Evolutionary conservation across 92 coral and sea anemone species (phyloP).

Genomic region (Bergia sp.): DNA sequence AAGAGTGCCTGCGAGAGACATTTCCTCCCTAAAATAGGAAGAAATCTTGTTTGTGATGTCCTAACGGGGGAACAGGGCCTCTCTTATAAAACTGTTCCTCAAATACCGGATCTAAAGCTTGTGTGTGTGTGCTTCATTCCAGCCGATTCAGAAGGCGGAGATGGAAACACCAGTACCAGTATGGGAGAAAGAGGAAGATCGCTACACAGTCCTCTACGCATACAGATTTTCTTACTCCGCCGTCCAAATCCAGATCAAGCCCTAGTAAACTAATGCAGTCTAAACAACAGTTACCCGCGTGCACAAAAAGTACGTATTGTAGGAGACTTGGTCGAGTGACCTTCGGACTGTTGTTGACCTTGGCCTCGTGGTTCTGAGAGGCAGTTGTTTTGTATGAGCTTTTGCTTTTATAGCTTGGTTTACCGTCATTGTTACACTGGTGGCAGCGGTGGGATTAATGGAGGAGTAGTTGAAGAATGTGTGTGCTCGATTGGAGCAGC

Average conservation of each 20-base stretch:
- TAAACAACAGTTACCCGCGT: not conserved
- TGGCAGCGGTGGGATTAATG: too few species aligned
- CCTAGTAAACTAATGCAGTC: not conserved
- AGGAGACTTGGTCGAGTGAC: too few species aligned
- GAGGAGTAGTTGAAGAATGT: too few species aligned
- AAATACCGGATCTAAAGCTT: too few species aligned
- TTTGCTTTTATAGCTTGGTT: too few species aligned
- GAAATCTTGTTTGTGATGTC: conserved; percentile 6
- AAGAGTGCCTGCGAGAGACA: conserved; percentile 48
- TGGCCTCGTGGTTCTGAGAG: too few species aligned
- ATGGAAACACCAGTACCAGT: not conserved
- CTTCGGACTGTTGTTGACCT: too few species aligned
- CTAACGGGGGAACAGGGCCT: conserved; percentile 29
- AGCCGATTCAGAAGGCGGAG: conserved; percentile 26
- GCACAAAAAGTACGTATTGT: not conserved
- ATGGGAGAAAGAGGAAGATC: not conserved
- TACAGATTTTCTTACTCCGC: not conserved
- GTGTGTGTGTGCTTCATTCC: too few species aligned
- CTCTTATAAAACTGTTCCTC: too few species aligned
- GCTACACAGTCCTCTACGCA: not conserved
- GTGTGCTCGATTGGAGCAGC: too few species aligned
- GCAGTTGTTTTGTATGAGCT: too few species aligned
- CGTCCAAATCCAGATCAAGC: not conserved
- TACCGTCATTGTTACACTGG: too few species aligned
- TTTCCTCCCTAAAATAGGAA: conserved; percentile 19